These are phyloP conservation scores for Eurypyga helias DNA, from an alignment of 2,113 vertebrate species.

Conservation along the genomic window DNA sequence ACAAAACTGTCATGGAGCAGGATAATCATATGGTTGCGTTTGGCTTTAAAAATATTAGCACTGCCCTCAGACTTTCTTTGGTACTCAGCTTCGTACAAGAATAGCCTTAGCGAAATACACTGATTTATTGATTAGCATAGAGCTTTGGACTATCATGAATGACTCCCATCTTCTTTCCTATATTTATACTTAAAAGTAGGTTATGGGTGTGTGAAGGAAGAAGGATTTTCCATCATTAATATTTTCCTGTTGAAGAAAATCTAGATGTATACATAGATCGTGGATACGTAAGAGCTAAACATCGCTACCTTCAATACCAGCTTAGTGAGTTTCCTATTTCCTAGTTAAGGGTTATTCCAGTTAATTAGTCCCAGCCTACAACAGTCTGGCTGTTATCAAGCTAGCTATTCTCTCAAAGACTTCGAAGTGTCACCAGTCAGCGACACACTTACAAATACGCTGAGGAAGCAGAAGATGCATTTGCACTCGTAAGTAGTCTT, in stretches of 20 bases:
- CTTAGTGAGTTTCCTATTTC: background rate
- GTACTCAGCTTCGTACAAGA: background rate
- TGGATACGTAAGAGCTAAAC: background rate
- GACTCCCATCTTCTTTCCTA: background rate
- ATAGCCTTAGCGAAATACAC: background rate
- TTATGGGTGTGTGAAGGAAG: background rate
- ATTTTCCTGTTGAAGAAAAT: background rate
- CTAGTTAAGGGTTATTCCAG: background rate
- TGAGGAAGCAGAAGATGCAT: background rate
- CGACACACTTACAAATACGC: background rate
- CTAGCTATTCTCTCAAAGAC: background rate
- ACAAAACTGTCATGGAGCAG: background rate
- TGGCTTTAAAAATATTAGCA: background rate
- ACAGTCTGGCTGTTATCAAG: background rate
- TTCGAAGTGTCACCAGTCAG: background rate
- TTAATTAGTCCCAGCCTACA: background rate
- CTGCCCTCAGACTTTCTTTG: background rate
- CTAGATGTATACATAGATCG: background rate
- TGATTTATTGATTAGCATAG: accelerated
- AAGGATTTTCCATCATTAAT: background rate
- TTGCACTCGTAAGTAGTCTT: background rate
- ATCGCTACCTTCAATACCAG: background rate
- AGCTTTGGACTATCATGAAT: background rate
- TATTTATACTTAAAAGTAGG: background rate
- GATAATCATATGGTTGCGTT: background rate